A percentile compares a stretch with the other conserved stretches of the same genome.
Evolutionary conservation across 2,888 invertebrate genomes (phyloP).

Genomic region (Phrixothrix hirtus): DNA sequence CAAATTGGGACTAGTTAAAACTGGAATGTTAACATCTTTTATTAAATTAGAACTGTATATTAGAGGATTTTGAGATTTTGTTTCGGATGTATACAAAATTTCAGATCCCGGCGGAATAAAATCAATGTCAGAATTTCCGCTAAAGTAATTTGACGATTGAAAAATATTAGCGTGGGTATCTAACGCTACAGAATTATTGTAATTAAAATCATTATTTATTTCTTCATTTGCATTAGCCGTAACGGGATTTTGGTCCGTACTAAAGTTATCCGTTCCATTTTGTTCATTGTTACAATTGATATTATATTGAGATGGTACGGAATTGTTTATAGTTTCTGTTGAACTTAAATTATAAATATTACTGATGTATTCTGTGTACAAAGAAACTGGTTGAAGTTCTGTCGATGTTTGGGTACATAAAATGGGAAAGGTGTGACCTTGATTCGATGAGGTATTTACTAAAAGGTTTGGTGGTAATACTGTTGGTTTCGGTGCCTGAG

Average conservation of each 20-base stretch:
- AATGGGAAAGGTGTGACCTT: conserved; percentile 51
- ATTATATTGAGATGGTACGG: background rate
- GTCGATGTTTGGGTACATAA: conserved; percentile 44
- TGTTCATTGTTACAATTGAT: background rate
- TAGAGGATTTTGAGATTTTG: conserved; percentile 5
- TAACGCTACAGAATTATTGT: no score
- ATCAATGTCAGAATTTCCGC: conserved; percentile 56
- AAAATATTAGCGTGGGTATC: conserved; percentile 52
- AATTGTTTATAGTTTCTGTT: conserved; percentile 11
- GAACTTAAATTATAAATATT: conserved; percentile 60
- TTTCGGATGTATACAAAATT: conserved; percentile 58
- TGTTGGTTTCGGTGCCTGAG: no score
- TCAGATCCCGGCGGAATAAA: conserved; percentile 65
- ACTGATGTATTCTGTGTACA: conserved; percentile 62
- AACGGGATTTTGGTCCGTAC: no score
- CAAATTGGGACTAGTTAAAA: conserved; percentile 9
- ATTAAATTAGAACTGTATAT: conserved; percentile 13
- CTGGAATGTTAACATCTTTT: conserved; percentile 17
- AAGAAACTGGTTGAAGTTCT: conserved; percentile 40
- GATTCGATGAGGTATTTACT: conserved; percentile 32
- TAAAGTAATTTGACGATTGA: conserved; percentile 69
- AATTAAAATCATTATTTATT: background rate
- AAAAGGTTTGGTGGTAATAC: conserved; percentile 32
- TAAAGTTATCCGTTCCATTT: no score
- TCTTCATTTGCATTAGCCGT: background rate